Evolutionary conservation across 2,888 invertebrate species (phyloP).

Genomic region (Erannis defoliaria): DNA sequence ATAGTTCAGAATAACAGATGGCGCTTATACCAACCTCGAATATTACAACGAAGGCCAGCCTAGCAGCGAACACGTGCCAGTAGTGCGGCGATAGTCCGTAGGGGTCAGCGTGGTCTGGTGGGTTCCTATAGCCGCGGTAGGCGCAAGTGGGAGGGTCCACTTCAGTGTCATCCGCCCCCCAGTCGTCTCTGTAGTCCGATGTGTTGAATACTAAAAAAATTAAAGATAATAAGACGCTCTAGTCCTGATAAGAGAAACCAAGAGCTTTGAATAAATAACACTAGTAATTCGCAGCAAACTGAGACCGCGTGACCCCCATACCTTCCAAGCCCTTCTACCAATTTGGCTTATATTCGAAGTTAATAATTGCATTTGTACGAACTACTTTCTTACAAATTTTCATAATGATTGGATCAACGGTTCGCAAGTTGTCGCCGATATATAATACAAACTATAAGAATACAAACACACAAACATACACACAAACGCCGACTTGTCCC

Average conservation of each 20-base stretch:
- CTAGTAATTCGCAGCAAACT: too few species aligned
- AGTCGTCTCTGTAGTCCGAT: slow-evolving; percentile 92
- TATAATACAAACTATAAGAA: too few species aligned
- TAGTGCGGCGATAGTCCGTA: slow-evolving; percentile 95
- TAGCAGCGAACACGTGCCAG: slow-evolving; percentile 97
- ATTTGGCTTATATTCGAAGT: too few species aligned
- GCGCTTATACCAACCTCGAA: slow-evolving; percentile 91
- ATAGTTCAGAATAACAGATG: background rate
- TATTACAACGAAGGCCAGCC: slow-evolving; percentile 96
- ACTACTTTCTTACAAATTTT: too few species aligned
- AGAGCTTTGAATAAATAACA: too few species aligned
- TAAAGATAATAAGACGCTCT: background rate
- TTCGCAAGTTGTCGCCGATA: too few species aligned
- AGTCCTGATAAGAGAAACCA: background rate
- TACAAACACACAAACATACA: too few species aligned
- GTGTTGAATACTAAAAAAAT: slow-evolving; percentile 90
- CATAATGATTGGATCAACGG: too few species aligned
- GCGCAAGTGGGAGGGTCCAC: slow-evolving; percentile 90
- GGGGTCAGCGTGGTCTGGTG: slow-evolving; percentile 87
- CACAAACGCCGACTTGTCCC: too few species aligned
- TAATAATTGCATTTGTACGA: too few species aligned
- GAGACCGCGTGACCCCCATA: too few species aligned
- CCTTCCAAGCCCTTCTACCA: too few species aligned
- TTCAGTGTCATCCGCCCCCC: slow-evolving; percentile 89
- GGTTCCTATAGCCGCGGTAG: slow-evolving; percentile 93